Percentiles rank a stretch among this genome's conserved stretches.
These are phyloP conservation scores for Acanthaster planci DNA, from an alignment of 35 echinoderm and acorn worm species.

Conservation along the genomic window DNA sequence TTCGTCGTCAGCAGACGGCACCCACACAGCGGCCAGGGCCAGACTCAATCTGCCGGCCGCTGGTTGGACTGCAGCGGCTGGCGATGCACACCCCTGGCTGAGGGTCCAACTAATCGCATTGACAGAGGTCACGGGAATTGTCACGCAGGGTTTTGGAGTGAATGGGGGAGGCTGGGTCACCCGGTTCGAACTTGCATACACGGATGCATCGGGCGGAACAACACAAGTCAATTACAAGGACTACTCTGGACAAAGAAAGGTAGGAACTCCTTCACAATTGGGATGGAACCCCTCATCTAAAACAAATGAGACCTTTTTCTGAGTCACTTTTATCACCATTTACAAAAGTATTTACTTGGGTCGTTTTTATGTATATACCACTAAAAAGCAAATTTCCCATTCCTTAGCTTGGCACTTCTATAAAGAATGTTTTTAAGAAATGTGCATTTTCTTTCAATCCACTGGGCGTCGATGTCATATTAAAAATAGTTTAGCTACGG, in stretches of 20 bases:
- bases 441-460: too few species aligned
- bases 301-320: too few species aligned
- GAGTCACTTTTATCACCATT: too few species aligned
- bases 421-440: too few species aligned
- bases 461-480: too few species aligned
- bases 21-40: not conserved
- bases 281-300: too few species aligned
- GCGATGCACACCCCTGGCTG: not conserved
- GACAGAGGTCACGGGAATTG: not conserved
- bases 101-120: not conserved
- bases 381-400: too few species aligned
- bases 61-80: not conserved
- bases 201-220: not conserved
- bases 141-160: not conserved
- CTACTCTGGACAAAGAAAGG: not conserved
- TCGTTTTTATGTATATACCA: too few species aligned
- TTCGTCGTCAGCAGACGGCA: not conserved
- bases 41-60: not conserved
- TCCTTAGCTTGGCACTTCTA: too few species aligned
- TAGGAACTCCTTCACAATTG: not conserved
- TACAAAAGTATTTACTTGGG: too few species aligned
- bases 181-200: not conserved
- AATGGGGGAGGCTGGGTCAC: not conserved
- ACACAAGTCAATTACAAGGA: not conserved
- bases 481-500: too few species aligned